Conservation (phyloP, 1,140 invertebrate genomes). For the Alviniconcha marisindica region DNA sequence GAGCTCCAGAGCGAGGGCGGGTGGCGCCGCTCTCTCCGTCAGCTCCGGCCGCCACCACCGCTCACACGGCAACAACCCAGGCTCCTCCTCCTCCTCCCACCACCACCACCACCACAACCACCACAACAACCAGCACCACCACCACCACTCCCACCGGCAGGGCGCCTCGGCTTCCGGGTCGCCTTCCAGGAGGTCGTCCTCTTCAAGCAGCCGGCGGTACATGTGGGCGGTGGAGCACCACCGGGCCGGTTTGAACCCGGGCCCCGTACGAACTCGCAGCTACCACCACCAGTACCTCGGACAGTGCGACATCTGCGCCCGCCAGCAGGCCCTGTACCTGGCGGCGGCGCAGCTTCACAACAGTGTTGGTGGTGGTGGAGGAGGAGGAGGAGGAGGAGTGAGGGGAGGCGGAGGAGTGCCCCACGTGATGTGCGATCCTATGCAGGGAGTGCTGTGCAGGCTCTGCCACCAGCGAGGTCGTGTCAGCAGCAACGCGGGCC, state of each 20-base stretch:
- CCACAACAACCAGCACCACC: not conserved
- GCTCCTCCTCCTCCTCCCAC: not conserved
- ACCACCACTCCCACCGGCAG: not conserved
- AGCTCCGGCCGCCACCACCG: not conserved
- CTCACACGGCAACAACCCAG: not conserved
- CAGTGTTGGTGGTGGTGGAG: not conserved
- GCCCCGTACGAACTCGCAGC: not conserved
- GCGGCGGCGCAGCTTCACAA: not conserved
- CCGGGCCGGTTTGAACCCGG: not conserved
- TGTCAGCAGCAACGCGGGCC: not conserved
- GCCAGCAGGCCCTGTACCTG: slow-evolving; percentile 1
- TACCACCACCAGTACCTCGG: slow-evolving; percentile 28
- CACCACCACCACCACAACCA: not conserved
- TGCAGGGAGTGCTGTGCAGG: not conserved
- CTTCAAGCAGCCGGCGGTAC: not conserved
- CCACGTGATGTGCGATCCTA: not conserved
- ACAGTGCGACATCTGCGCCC: slow-evolving; percentile 27
- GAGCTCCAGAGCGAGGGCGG: not conserved
- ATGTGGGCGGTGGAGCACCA: slow-evolving; percentile 18
- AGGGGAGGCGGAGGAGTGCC: not conserved
- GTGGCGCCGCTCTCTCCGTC: too few relatives aligned
- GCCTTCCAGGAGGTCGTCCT: not conserved
- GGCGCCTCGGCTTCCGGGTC: not conserved
- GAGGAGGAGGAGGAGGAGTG: not conserved
- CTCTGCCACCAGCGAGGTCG: slow-evolving; percentile 1